These are phyloP conservation scores for Ceratotherium simum DNA, from an alignment of 2,113 vertebrate genomes.

Conservation along the genomic window DNA sequence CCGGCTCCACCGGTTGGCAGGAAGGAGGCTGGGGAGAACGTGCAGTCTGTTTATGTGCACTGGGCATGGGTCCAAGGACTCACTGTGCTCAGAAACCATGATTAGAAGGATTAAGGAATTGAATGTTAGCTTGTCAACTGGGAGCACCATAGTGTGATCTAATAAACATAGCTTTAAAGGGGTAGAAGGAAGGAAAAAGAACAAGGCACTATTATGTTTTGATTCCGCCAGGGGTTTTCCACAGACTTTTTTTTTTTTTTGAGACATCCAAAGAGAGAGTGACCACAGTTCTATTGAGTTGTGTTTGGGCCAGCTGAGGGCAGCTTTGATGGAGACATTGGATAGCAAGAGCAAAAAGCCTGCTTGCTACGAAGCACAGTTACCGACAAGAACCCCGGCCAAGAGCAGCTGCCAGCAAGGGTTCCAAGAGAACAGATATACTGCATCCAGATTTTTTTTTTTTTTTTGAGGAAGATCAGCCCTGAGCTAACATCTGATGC, in stretches of 20 bases:
- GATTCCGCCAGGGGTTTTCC: neutral
- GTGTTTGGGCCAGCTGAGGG: neutral
- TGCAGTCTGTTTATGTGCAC: neutral
- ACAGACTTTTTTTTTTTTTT: neutral
- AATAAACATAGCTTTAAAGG: neutral
- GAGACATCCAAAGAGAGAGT: neutral
- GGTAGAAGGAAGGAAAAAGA: neutral
- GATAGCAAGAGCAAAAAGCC: neutral
- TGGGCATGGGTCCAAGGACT: neutral
- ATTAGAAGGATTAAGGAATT: neutral
- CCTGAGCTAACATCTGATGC: too few species aligned
- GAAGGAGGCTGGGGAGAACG: neutral
- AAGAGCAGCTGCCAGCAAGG: neutral
- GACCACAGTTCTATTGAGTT: neutral
- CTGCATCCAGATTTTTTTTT: neutral
- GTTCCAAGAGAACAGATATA: constrained; percentile 40
- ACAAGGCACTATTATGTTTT: neutral
- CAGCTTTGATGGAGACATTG: neutral
- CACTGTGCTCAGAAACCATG: neutral
- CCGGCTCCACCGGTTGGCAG: neutral
- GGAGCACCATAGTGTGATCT: neutral
- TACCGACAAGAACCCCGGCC: neutral
- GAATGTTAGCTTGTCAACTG: neutral
- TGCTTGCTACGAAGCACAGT: neutral
- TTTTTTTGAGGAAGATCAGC: too few species aligned